phyloP scores from a whole-genome alignment of 2,113 vertebrate genomes.

The Bos indicus region DNA sequence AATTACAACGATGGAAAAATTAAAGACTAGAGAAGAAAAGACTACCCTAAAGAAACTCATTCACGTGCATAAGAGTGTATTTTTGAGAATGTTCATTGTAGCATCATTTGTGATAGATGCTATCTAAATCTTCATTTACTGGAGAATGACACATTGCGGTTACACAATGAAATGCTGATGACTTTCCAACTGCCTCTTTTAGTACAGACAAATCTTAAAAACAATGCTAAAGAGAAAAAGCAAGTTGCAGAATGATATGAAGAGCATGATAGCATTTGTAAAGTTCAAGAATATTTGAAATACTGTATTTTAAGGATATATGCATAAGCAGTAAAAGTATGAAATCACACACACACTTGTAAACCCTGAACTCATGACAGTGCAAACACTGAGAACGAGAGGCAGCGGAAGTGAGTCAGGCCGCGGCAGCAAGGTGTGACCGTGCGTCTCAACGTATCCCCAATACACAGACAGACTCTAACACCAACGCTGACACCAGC shows the following conservation, averaged over 20 bases:
- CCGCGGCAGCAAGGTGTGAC: neutral
- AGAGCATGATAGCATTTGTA: neutral
- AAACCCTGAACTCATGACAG: neutral
- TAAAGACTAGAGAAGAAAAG: neutral
- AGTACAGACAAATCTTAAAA: neutral
- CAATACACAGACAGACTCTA: neutral
- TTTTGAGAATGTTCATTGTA: neutral
- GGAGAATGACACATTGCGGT: neutral
- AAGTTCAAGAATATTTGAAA: neutral
- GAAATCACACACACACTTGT: neutral
- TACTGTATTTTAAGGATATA: neutral
- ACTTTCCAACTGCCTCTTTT: neutral
- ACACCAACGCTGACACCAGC: neutral
- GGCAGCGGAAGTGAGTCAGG: neutral
- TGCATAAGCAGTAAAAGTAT: neutral
- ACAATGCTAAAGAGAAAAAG: neutral
- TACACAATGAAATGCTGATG: neutral
- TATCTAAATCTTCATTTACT: neutral
- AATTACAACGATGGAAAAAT: neutral
- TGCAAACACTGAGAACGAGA: neutral
- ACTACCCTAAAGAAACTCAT: neutral
- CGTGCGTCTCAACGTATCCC: neutral
- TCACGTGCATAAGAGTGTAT: neutral
- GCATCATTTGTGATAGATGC: neutral
- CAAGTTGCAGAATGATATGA: neutral